These are phyloP conservation scores for Meliscaeva auricollis DNA, from an alignment of 2,888 invertebrate species.

Conservation along the genomic window DNA sequence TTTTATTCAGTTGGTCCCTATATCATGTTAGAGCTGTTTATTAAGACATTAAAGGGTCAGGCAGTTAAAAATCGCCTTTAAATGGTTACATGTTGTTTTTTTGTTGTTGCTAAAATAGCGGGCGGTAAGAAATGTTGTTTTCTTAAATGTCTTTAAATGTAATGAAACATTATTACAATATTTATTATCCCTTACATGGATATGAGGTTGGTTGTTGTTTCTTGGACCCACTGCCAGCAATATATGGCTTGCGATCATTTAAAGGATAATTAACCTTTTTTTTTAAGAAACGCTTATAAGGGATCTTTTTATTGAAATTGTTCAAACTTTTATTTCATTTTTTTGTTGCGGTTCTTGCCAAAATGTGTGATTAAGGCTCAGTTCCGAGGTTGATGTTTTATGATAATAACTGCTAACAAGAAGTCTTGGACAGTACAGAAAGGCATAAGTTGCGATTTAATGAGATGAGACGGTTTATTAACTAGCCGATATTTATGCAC, in stretches of 20 bases:
- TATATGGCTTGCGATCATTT: neutral
- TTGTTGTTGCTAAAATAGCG: slow-evolving; percentile 21
- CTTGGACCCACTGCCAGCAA: neutral
- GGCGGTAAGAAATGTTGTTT: slow-evolving; percentile 29
- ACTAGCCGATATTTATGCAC: too few species aligned
- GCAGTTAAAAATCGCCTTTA: slow-evolving; percentile 11
- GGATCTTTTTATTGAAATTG: too few species aligned
- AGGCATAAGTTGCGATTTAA: too few species aligned
- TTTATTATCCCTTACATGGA: neutral
- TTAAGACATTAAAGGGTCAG: slow-evolving; percentile 63
- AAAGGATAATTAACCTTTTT: neutral
- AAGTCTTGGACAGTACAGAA: too few species aligned
- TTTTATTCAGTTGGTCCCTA: neutral
- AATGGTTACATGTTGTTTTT: slow-evolving; percentile 11
- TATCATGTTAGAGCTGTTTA: slow-evolving; percentile 42
- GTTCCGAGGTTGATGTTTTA: too few species aligned
- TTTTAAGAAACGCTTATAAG: neutral
- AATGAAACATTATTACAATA: neutral
- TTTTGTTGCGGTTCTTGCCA: too few species aligned
- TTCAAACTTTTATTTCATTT: too few species aligned
- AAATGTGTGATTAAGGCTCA: too few species aligned
- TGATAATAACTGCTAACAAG: too few species aligned
- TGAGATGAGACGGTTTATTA: too few species aligned
- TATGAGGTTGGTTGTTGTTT: neutral
- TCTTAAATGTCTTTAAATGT: neutral